Percentiles rank a stretch among this genome's conserved stretches.
These are phyloP conservation scores for Sericinus montela DNA, from an alignment of 2,888 invertebrate species.

Conservation along the genomic window DNA sequence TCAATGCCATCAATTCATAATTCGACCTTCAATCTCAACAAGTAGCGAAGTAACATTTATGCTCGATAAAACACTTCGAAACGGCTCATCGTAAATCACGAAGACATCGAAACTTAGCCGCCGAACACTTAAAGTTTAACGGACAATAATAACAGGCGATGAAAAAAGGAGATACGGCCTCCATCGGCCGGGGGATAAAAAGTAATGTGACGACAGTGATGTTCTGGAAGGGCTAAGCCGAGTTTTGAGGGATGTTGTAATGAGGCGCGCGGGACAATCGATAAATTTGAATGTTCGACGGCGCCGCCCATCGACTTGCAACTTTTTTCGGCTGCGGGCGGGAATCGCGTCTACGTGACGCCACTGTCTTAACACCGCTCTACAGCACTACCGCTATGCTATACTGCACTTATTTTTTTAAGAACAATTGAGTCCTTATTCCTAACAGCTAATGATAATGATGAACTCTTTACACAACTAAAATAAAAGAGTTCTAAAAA, in stretches of 20 bases:
- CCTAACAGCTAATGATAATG: no score
- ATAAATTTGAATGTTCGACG: slow-evolving; percentile 78
- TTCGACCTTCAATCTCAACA: slow-evolving; percentile 74
- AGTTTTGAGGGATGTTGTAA: slow-evolving; percentile 76
- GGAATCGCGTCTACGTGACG: slow-evolving; percentile 64
- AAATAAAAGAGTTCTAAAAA: no score
- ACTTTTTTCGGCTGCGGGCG: slow-evolving; percentile 73
- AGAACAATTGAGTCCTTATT: no score
- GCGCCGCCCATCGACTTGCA: slow-evolving; percentile 75
- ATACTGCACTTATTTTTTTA: slow-evolving; percentile 3
- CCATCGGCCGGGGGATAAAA: slow-evolving; percentile 58
- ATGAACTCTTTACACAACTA: no score
- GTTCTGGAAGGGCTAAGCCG: slow-evolving; percentile 72
- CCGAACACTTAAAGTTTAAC: slow-evolving; percentile 78
- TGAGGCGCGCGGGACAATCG: slow-evolving; percentile 75
- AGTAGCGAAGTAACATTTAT: slow-evolving; percentile 75
- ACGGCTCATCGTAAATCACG: slow-evolving; percentile 73
- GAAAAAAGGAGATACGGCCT: slow-evolving; percentile 64
- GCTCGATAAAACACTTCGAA: slow-evolving; percentile 77
- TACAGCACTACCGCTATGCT: slow-evolving; percentile 22
- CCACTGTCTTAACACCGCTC: slow-evolving; percentile 38
- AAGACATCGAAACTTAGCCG: slow-evolving; percentile 75
- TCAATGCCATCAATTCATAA: slow-evolving; percentile 27
- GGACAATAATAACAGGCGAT: slow-evolving; percentile 74
- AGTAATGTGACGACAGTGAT: slow-evolving; percentile 69